Evolutionary conservation across 2,888 invertebrate species (phyloP), one percentile per base, ranked within the genome.

Genomic region (Phengaris arion): DNA sequence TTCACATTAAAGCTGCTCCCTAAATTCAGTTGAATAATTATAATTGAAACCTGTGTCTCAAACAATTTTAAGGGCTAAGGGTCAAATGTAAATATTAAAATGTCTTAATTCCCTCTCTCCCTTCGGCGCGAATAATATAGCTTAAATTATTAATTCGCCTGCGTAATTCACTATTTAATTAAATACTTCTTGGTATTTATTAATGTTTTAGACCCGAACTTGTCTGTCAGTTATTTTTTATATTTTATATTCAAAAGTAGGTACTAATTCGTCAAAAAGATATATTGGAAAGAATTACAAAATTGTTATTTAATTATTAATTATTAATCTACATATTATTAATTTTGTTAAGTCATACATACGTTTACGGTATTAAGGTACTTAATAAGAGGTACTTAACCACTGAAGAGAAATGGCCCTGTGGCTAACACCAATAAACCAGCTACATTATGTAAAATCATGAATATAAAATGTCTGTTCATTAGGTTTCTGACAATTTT

Each of bases 31-130:
- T 72, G 72, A 72, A 54, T 22, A 72, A 72, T 72, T 22, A 72
- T 72, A 72, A 72, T 54, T 72, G 72, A 72, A 52, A 72, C 48
- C 70, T 51, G 54, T 72, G 72, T 72, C 72, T 72, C 72, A 72
- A 72, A 72, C 54, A 72, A 72, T 54, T 72, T 54, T 22, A 35
- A 22, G 51, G 35, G 52, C 72, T 35, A 35, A 35, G 72, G 72
- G 72, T 72, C 72, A 72, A 72, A 72, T 54, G 54, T 72, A 72
- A 72, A 72, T 72, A 72, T 72, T 72, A 72, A 72, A 72, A 72
- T 54, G 72, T 72, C 72, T 72, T 72, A 72, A 70, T 70, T 51
- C 70, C 70, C 2, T 35, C 2, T 6, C 54, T 72, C 54, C 72
- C 72, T 54, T 13, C 35, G 72, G 54, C 12, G 72, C 22, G 72